Conservation (phyloP, 2,888 invertebrate genomes). For the Eristalis pertinax region DNA sequence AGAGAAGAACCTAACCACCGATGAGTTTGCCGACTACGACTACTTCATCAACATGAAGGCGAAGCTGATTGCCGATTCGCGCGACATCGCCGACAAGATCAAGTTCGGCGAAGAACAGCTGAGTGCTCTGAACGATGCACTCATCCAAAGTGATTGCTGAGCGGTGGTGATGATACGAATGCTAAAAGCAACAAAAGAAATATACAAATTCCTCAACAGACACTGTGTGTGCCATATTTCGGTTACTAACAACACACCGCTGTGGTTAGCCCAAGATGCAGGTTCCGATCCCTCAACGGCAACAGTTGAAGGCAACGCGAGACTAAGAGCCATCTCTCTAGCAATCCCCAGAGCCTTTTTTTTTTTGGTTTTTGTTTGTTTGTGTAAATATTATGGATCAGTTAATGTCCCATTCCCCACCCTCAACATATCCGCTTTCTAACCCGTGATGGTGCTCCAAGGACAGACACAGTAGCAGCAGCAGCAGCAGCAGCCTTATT, state of each 20-base stretch:
- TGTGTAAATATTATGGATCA: constrained; percentile 44
- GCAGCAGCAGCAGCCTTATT: constrained; percentile 17
- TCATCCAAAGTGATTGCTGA: constrained; percentile 81
- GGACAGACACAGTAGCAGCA: constrained; percentile 24
- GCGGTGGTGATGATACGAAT: not conserved
- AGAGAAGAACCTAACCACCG: constrained; percentile 86
- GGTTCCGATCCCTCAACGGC: constrained; percentile 66
- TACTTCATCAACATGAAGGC: constrained; percentile 94
- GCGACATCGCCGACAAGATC: constrained; percentile 92
- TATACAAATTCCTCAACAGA: constrained; percentile 21
- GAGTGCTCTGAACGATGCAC: constrained; percentile 83
- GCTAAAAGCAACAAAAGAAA: not conserved
- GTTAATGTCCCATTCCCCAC: constrained; percentile 10
- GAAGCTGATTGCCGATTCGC: constrained; percentile 90
- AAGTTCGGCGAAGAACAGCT: constrained; percentile 91
- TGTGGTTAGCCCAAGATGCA: constrained; percentile 56
- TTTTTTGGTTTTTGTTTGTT: too few species aligned
- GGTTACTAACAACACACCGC: constrained; percentile 49
- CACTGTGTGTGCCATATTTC: constrained; percentile 62
- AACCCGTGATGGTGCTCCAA: constrained; percentile 60
- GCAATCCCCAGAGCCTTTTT: constrained; percentile 44
- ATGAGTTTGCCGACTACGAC: constrained; percentile 90
- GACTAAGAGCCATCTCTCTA: constrained; percentile 57
- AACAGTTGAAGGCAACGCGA: constrained; percentile 63
- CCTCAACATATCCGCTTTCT: constrained; percentile 3